Evolutionary conservation across 2,113 vertebrate species (phyloP), one percentile per base, ranked within the genome.

Genomic region (Puffinus mauretanicus): DNA sequence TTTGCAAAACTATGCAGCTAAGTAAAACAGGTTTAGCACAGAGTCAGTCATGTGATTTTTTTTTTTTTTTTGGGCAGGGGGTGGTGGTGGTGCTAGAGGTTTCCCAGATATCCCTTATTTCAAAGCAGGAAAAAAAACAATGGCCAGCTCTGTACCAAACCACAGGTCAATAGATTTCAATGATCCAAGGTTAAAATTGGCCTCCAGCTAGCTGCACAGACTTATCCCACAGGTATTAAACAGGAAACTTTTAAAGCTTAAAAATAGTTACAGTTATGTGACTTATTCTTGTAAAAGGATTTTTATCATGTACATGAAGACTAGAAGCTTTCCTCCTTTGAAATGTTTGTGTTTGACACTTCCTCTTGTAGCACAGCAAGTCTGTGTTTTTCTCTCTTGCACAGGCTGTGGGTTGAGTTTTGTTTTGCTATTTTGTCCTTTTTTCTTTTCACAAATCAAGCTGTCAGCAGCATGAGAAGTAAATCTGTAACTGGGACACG

Each of bases 141-240:
- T 85, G 73, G 65, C 65, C 62, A 96, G 73, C 91, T 94, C 95
- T 95, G 96, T 94, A 94, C 77, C 83, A 94, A 95, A 94, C 36
- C 86, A 94, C 83, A 95, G 93, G 95, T 95, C 94, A 97, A 76
- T 3, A 92, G 86, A 94, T 82, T 94, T 95, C 95, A 95, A 77
- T 91, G 46, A 75, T 72, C 70, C 81, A 87, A 85, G 69, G 78
- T 94, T 95, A 94, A 96, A 95, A 87, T 2, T 88, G 58, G 89
- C 86, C 89, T 91, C 84, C 86, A 95, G 73, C 78, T 91, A 92
- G 81, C 81, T 93, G 32, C 69, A 82, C 27, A 89, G 85, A 85
- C 78, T 70, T 94, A 89, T 89, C 86, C 91, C 89, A 94, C 57
- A 95, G 93, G 89, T 90, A 96, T 94, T 89, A 95, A 91, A 92